Evolutionary conservation across 2,113 vertebrate genomes (phyloP), one percentile per base, ranked within the genome.

Genomic region (Cinclus cinclus): DNA sequence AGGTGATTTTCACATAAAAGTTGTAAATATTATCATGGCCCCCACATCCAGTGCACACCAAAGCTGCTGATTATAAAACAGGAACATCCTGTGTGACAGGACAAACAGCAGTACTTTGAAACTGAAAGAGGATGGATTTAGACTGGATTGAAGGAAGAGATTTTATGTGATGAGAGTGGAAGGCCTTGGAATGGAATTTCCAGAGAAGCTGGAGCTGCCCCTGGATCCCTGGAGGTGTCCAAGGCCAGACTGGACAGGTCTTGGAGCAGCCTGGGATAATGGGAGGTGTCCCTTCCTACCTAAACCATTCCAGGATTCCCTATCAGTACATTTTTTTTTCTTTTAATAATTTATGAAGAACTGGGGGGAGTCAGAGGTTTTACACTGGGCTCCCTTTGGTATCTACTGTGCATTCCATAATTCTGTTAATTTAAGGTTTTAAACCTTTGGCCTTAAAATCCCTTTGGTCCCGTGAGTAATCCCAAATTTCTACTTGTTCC

Each of bases 381-480:
- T 37, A 4, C 27, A 33, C 11, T 12, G 19, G 6, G 8, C 49
- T 74, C 53, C 13, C 17, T 46, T 62, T 25, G 19, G 30, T 13
- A 21, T 42, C 8, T 37, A 0, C 6, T 8, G 1, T 11, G 12
- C 12, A 0, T 27, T 47, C 12, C 24, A 6, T 12, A 25, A 6
- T 67, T 56, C 46, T 33, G 13, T 1, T 8, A 11, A 47, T 49
- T 47, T 20, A 33, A 64, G 1, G 0, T 42, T 84, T 74, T 39
- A 81, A 19, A 24, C 65, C 2, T 39, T n/a, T 59, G 8, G 1
- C 64, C 30, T 67, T 75, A 35, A 74, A 81, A 44, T 50, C 23
- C 6, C 31, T 65, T 77, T 65, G 14, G 2, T 78, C 25, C 37
- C 1, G 0, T 39, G 35, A 7, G 4, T 18, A 47, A 35, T 59